These are phyloP conservation scores for Hydra vulgaris DNA, from an alignment of 30 jellyfish, hydroid and myxozoan species.

Conservation along the genomic window DNA sequence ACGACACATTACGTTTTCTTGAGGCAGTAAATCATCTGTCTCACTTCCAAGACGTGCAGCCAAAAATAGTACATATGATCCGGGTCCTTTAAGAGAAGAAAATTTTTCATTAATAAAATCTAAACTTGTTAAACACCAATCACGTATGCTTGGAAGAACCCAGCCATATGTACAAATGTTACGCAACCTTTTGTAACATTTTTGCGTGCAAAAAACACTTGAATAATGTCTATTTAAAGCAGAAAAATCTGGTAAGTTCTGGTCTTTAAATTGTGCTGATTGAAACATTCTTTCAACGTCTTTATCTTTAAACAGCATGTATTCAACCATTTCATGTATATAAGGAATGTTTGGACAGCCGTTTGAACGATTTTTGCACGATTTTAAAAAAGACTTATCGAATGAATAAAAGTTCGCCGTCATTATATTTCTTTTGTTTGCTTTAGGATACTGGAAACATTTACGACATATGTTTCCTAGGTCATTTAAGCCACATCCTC, in stretches of 20 bases:
- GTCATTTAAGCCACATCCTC: slow-evolving; percentile 17
- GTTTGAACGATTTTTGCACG: not conserved
- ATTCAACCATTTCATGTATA: slow-evolving; percentile 6
- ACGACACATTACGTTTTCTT: not conserved
- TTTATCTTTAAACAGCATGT: slow-evolving; percentile 10
- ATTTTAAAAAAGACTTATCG: slow-evolving; percentile 1
- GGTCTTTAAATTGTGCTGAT: slow-evolving; percentile 4
- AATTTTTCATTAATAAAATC: not conserved
- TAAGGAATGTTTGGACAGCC: slow-evolving; percentile 13
- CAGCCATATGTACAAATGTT: slow-evolving; percentile 4
- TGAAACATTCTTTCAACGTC: slow-evolving; percentile 23
- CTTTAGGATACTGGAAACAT: not conserved
- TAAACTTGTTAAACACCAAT: slow-evolving; percentile 24
- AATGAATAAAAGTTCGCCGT: slow-evolving; percentile 9
- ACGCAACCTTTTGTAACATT: not conserved
- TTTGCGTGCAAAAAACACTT: slow-evolving; percentile 1
- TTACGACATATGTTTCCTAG: not conserved
- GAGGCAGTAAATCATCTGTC: not conserved
- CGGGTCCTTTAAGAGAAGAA: slow-evolving; percentile 14
- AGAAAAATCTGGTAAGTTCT: slow-evolving; percentile 5
- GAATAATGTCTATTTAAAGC: slow-evolving; percentile 4
- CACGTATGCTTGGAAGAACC: slow-evolving; percentile 3
- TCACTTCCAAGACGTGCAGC: slow-evolving; percentile 8
- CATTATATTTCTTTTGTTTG: slow-evolving; percentile 11
- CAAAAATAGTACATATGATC: slow-evolving; percentile 17